A percentile compares a stretch with the other conserved stretches of the same genome.
Conservation (phyloP, 2,888 invertebrate genomes). For the Rhagonycha lutea region DNA sequence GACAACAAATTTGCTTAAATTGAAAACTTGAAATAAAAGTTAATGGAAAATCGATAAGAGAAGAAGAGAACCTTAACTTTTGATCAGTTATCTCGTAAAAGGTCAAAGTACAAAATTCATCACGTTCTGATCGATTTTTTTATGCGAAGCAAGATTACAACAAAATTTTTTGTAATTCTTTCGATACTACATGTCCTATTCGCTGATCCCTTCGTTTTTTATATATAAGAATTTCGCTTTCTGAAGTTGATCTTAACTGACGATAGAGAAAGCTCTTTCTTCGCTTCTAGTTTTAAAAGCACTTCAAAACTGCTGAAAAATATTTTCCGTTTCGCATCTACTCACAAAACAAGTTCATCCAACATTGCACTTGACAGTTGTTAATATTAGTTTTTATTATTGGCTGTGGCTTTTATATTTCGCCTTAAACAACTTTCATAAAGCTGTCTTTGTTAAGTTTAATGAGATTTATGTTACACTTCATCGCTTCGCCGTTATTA, state of each 20-base stretch:
- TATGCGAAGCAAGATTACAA: neutral
- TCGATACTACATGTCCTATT: conserved; percentile 1
- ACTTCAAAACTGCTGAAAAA: conserved; percentile 37
- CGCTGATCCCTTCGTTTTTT: conserved; percentile 8
- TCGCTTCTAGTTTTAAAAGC: conserved; percentile 42
- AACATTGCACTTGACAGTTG: conserved; percentile 28
- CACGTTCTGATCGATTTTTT: conserved; percentile 1
- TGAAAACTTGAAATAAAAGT: neutral
- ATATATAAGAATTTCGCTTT: conserved; percentile 24
- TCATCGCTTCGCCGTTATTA: conserved; percentile 12
- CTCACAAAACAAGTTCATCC: conserved; percentile 26
- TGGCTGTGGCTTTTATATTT: conserved; percentile 17
- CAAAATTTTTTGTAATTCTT: conserved; percentile 1
- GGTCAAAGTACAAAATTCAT: conserved; percentile 2
- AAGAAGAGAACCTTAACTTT: neutral
- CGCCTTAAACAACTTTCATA: conserved; percentile 15
- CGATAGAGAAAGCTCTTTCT: conserved; percentile 47
- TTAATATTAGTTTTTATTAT: conserved; percentile 32
- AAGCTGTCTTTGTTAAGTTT: conserved; percentile 18
- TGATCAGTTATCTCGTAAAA: conserved; percentile 1
- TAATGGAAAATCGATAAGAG: neutral
- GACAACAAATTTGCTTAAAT: neutral
- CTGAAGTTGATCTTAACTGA: conserved; percentile 43
- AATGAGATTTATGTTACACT: conserved; percentile 19
- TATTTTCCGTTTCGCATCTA: conserved; percentile 35